phyloP scores from a whole-genome alignment of 2,113 vertebrate species.

The Parotia lawesii region DNA sequence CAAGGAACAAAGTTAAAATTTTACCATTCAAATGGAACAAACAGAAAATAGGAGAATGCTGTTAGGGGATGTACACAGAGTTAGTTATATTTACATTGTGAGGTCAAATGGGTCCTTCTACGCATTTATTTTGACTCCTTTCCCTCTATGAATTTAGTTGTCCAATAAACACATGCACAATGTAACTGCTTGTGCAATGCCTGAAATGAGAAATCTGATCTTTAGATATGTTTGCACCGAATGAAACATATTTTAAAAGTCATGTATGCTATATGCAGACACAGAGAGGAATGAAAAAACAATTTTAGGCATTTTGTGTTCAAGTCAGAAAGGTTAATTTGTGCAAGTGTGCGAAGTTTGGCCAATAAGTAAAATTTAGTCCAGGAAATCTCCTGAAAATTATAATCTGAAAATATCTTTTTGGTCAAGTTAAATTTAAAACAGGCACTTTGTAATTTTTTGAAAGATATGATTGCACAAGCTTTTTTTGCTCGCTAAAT shows the following conservation, averaged over 20 bases:
- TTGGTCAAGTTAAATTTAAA: background rate
- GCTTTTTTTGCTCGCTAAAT: background rate
- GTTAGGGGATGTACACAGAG: rapidly evolving
- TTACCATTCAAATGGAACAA: background rate
- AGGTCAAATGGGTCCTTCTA: background rate
- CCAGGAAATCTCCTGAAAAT: background rate
- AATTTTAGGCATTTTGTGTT: background rate
- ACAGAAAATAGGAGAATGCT: background rate
- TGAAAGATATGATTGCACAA: background rate
- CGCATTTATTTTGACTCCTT: background rate
- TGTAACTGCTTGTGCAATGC: background rate
- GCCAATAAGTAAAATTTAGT: background rate
- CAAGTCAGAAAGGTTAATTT: background rate
- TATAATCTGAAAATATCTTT: background rate
- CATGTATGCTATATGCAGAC: background rate
- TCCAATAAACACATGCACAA: background rate
- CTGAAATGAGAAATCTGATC: background rate
- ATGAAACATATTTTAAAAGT: background rate
- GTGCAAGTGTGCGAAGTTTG: background rate
- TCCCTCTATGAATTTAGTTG: background rate
- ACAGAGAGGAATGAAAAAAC: background rate
- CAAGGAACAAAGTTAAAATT: background rate
- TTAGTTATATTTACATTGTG: background rate
- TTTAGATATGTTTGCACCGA: background rate
- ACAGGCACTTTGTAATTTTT: background rate